phyloP scores from a whole-genome alignment of 1,140 invertebrate species.

The Lepeophtheirus salmonis region DNA sequence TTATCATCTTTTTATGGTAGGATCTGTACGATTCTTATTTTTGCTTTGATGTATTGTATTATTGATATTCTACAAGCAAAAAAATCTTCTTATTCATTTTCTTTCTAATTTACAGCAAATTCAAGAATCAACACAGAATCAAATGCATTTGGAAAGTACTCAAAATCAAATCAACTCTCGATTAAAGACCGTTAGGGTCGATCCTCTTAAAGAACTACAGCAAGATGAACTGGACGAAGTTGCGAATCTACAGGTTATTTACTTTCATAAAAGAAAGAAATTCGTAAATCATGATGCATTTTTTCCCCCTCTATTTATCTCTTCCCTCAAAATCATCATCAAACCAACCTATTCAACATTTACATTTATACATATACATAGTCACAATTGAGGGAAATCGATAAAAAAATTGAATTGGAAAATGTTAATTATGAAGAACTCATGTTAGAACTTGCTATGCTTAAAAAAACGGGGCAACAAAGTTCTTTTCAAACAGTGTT shows the following conservation, averaged over 20 bases:
- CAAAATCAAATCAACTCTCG: neutral
- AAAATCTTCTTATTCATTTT: neutral
- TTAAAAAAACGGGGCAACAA: neutral
- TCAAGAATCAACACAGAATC: neutral
- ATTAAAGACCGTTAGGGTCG: neutral
- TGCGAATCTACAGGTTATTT: neutral
- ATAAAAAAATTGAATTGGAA: neutral
- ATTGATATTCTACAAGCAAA: neutral
- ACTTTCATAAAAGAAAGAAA: no score
- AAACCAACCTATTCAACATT: no score
- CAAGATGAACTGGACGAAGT: neutral
- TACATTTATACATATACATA: no score
- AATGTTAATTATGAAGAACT: slow-evolving; percentile 3
- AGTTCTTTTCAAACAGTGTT: neutral
- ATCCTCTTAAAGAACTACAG: neutral
- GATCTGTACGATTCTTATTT: no score
- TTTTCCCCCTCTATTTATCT: neutral
- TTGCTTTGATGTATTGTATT: no score
- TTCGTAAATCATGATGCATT: neutral
- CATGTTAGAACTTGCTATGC: neutral
- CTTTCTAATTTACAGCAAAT: neutral
- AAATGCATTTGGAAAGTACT: neutral
- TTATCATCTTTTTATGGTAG: no score
- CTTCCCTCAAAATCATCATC: no score
- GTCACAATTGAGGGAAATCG: slow-evolving; percentile 5